Evolutionary conservation across 2,888 invertebrate genomes (phyloP).

Genomic region (Chalcis sispes): DNA sequence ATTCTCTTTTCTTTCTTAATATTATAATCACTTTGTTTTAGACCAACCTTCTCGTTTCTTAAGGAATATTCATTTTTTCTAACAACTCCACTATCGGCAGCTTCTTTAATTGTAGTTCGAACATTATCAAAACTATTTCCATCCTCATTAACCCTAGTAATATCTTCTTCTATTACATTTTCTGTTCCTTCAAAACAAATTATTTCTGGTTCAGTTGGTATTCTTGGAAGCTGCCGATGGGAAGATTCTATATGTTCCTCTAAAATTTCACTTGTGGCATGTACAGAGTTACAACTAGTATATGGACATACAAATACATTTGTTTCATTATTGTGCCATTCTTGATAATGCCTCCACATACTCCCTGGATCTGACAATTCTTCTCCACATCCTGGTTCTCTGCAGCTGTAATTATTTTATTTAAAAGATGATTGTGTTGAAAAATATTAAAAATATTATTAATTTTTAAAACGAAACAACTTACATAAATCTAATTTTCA

Average conservation of each 20-base stretch:
- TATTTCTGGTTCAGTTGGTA: conserved; percentile 73
- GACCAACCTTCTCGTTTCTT: conserved; percentile 60
- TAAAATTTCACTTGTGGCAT: conserved; percentile 69
- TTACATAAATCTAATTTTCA: conserved; percentile 74
- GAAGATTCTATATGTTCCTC: conserved; percentile 73
- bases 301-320: conserved; percentile 73
- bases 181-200: conserved; percentile 73
- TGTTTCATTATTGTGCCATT: conserved; percentile 73
- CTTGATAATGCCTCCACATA: conserved; percentile 75
- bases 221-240: conserved; percentile 70
- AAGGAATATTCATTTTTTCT: conserved; percentile 58
- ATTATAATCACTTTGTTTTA: conserved; percentile 56
- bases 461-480: conserved; percentile 45
- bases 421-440: background rate
- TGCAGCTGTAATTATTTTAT: conserved; percentile 64
- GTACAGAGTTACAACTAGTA: conserved; percentile 71
- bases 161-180: conserved; percentile 67
- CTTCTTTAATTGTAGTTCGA: conserved; percentile 56
- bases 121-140: conserved; percentile 60
- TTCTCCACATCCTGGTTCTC: conserved; percentile 74
- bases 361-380: conserved; percentile 74
- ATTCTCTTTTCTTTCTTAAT: conserved; percentile 61
- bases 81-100: conserved; percentile 53
- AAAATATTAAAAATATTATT: background rate
- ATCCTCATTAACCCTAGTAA: conserved; percentile 62